A percentile compares a stretch with the other conserved stretches of the same genome.
Conservation (phyloP, 2,113 vertebrate genomes). For the Ammodytes dubius region DNA sequence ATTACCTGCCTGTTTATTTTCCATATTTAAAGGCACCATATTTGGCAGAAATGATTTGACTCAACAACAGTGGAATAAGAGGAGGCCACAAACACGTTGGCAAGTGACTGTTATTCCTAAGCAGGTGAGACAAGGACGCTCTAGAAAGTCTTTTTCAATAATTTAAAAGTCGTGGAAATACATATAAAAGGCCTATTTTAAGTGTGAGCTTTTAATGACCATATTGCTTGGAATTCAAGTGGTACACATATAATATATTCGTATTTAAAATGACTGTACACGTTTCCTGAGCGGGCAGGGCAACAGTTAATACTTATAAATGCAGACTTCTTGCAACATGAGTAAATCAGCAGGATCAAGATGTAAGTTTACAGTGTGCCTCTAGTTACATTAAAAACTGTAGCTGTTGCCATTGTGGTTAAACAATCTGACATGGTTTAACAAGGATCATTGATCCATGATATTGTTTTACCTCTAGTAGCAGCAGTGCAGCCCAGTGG, state of each 20-base stretch:
- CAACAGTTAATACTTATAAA: not conserved
- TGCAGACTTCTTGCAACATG: not conserved
- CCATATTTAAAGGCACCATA: not conserved
- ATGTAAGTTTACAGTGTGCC: constrained; percentile 7
- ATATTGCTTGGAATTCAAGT: not conserved
- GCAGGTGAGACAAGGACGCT: constrained; percentile 22
- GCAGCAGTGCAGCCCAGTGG: not conserved
- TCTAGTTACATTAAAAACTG: too few relatives aligned
- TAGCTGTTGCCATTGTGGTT: not conserved
- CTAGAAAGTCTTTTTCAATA: constrained; percentile 18
- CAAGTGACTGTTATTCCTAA: constrained; percentile 8
- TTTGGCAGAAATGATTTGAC: constrained; percentile 1
- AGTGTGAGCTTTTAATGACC: constrained; percentile 2
- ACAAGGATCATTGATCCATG: not conserved
- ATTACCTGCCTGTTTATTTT: not conserved
- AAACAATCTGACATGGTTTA: not conserved
- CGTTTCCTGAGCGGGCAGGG: not conserved
- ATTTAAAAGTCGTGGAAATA: not conserved
- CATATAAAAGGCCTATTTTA: not conserved
- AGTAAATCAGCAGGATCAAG: not conserved
- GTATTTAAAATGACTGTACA: not conserved
- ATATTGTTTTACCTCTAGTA: constrained; percentile 10
- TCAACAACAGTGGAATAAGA: constrained; percentile 31
- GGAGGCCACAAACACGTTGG: constrained; percentile 29
- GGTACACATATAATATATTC: not conserved